Evolutionary conservation across 2,888 invertebrate genomes (phyloP).

Genomic region (Agrotis segetum): DNA sequence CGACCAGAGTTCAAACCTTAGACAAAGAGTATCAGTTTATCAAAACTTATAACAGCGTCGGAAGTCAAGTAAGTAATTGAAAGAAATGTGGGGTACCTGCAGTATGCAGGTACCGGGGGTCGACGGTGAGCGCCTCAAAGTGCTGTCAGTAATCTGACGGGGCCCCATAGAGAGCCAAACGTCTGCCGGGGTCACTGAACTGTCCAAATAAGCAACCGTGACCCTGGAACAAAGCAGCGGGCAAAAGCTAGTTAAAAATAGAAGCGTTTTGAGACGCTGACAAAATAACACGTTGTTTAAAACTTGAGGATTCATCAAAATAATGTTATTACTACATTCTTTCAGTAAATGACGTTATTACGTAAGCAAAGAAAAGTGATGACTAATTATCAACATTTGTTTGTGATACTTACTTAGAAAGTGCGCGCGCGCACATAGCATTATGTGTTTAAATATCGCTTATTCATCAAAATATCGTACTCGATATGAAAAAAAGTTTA

Average conservation of each 20-base stretch:
- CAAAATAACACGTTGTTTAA: background rate
- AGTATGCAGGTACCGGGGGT: too few species aligned
- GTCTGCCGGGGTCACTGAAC: too few species aligned
- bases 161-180: too few species aligned
- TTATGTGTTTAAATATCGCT: background rate
- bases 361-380: slow-evolving; percentile 10
- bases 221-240: too few species aligned
- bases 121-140: too few species aligned
- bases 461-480: background rate
- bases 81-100: background rate
- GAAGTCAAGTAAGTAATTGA: slow-evolving; percentile 11
- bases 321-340: background rate
- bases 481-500: too few species aligned
- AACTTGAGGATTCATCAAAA: background rate
- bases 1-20: too few species aligned
- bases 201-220: too few species aligned
- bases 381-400: slow-evolving; percentile 17
- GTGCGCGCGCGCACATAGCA: slow-evolving; percentile 6
- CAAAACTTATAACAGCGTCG: slow-evolving; percentile 21
- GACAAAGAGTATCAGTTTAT: slow-evolving; percentile 40
- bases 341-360: slow-evolving; percentile 5
- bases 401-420: slow-evolving; percentile 3
- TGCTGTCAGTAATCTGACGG: too few species aligned
- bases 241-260: too few species aligned
- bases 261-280: background rate